Base-by-base conservation (phyloP, 2,888 invertebrate genomes). In the Cephus nigrinus region DNA sequence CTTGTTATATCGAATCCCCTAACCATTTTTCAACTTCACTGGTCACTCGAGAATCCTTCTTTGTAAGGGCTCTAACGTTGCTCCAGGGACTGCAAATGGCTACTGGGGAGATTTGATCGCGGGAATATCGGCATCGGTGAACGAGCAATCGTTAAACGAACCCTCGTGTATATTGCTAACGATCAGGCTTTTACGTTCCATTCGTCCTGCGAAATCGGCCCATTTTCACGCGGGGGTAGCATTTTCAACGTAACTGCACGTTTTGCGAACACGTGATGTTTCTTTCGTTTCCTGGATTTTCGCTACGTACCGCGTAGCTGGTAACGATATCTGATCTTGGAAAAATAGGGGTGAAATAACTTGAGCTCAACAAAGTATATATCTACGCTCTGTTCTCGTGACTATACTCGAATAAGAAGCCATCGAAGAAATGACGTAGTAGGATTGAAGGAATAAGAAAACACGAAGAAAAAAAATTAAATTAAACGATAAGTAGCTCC, bases 61-160 rank as follows among this genome's bases (percentile, higher is more conserved):
- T 15, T 55, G 55, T 55, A 55, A 9, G 55, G 55, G 55, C 55
- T 55, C 55, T 55, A 23, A 55, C 55, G 55, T 55, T 55, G 3
- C 32, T 9, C 34, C 2, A 30, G 33, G 55, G 12, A 69, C 32
- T 69, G 33, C 15, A 40, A 12, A 32, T 34, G 12, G 55, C 40
- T 55, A 30, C 31, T 68, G 40, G 68, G 33, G 69, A 76, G 79
- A 79, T 79, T 76, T 76, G 79, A 79, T 76, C 76, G 75, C 68
- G 68, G 32, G 76, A 76, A 76, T 76, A 75, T 68, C 40, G 23
- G 35, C 15, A 55, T 31, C 75, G 76, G 76, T 35, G 79, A 76
- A 75, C 71, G 79, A 76, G 72, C 74, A 74, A 74, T 73, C 69
- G 73, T 73, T 73, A 23, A 69, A 34, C 15, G 33, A 71, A 34